Evolutionary conservation across 2,113 vertebrate species (phyloP), one percentile per base, ranked within the genome.

Genomic region (Zapornia atra): DNA sequence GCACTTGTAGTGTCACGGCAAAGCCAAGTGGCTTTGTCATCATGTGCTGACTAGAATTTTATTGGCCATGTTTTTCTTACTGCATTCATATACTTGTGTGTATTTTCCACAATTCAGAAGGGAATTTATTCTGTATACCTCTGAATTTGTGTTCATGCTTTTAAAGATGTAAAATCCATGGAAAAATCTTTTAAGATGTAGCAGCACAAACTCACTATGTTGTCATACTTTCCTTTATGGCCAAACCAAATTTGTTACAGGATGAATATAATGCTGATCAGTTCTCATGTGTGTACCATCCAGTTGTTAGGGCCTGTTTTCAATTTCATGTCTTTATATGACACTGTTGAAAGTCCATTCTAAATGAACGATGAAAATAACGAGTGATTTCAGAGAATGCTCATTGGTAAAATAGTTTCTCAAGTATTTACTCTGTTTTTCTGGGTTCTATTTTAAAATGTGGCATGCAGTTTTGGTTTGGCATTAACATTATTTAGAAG

Each of bases 231-330:
- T 51, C 80, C 51, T 71, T 51, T 51, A 56, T 70, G 40, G 57
- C 65, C 65, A 46, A 69, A 92, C 2, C 34, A 46, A 19, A 3
- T 61, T 54, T 86, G 87, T 77, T 38, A 78, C 19, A 26, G 69
- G 44, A 40, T 84, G 15, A 79, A 10, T 91, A 6, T 26, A 69
- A 80, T n/a, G 29, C 53, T 72, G 50, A 51, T 57, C 66, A 19
- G 15, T 72, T 86, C 77, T 94, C 44, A 24, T 88, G 72, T 0
- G 0, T 50, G 21, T 77, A 33, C 72, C 82, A 79, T 75, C 31
- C 72, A 83, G 48, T 71, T 88, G 50, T 86, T 84, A 53, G 60
- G 76, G 88, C 86, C 92, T 96, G 96, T 66, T 97, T 96, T 82
- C 78, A 91, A 92, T 95, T 93, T 92, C 16, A 5, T 71, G 53